Conservation (phyloP, 1,140 invertebrate genomes). For the Glomeris maerens region DNA sequence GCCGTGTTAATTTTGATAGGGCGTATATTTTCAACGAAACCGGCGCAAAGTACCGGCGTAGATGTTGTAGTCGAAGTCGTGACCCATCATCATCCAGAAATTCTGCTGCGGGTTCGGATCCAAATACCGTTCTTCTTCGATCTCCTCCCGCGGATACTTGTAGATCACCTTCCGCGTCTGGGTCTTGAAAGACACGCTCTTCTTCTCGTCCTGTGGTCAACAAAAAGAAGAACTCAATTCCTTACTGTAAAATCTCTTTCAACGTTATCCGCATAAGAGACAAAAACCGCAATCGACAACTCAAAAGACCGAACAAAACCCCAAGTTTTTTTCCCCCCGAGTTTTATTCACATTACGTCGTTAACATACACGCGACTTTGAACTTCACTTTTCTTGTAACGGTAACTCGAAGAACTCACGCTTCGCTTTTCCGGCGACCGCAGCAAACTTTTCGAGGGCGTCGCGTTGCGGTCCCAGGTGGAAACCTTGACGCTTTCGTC, state of each 20-base stretch:
- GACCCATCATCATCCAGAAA: not conserved
- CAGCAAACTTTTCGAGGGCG: constrained; percentile 39
- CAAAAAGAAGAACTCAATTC: constrained; percentile 5
- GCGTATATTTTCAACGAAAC: no score
- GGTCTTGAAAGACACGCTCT: constrained; percentile 59
- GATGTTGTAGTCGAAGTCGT: constrained; percentile 11
- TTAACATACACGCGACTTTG: no score
- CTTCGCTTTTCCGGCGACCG: constrained; percentile 38
- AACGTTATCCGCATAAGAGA: no score
- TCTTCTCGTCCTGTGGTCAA: constrained; percentile 34
- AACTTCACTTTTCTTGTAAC: constrained; percentile 7
- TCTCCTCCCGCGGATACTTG: constrained; percentile 54
- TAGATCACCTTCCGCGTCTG: constrained; percentile 67
- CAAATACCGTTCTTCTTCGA: constrained; percentile 11
- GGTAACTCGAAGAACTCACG: constrained; percentile 18
- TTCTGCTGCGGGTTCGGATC: not conserved
- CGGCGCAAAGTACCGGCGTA: constrained; percentile 13
- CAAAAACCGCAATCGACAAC: no score
- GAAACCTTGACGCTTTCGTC: constrained; percentile 35
- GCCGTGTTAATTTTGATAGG: no score
- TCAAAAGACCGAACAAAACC: no score
- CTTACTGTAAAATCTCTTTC: not conserved
- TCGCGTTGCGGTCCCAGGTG: constrained; percentile 40
- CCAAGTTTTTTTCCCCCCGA: no score
- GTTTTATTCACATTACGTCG: no score